These are phyloP conservation scores for Lethrus apterus DNA, from an alignment of 1,140 invertebrate genomes.

Conservation along the genomic window DNA sequence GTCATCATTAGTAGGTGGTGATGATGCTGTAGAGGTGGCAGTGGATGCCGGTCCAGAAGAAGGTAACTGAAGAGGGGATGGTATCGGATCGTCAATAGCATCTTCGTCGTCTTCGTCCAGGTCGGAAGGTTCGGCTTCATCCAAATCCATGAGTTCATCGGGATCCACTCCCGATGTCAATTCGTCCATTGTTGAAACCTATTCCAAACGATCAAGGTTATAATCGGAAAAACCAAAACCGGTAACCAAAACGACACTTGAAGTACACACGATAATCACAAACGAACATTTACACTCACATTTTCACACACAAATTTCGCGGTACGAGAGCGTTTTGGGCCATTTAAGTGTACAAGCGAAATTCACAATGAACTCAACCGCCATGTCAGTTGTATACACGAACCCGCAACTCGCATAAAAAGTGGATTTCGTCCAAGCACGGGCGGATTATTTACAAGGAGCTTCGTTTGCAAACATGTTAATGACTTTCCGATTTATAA, in stretches of 20 bases:
- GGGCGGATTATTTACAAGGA: conserved; percentile 4
- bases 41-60: conserved; percentile 48
- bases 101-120: conserved; percentile 40
- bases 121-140: conserved; percentile 38
- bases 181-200: conserved; percentile 35
- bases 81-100: conserved; percentile 31
- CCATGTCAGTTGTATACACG: conserved; percentile 30
- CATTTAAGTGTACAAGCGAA: not conserved
- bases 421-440: not conserved
- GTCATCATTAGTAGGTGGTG: conserved; percentile 44
- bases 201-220: conserved; percentile 11
- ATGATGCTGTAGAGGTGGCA: conserved; percentile 49
- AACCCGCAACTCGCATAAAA: not conserved
- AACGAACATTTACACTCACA: not conserved
- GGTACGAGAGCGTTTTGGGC: not conserved
- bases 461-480: conserved; percentile 8
- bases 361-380: conserved; percentile 16
- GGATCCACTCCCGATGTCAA: conserved; percentile 34
- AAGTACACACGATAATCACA: conserved; percentile 4
- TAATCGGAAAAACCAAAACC: conserved; percentile 4
- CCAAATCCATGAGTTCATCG: conserved; percentile 40
- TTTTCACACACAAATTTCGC: not conserved
- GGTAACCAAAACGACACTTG: not conserved
- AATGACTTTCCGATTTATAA: conserved; percentile 15
- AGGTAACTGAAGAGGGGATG: conserved; percentile 37